These are phyloP conservation scores for Drosophila paranaensis DNA, from an alignment of 2,888 invertebrate species.

Conservation along the genomic window DNA sequence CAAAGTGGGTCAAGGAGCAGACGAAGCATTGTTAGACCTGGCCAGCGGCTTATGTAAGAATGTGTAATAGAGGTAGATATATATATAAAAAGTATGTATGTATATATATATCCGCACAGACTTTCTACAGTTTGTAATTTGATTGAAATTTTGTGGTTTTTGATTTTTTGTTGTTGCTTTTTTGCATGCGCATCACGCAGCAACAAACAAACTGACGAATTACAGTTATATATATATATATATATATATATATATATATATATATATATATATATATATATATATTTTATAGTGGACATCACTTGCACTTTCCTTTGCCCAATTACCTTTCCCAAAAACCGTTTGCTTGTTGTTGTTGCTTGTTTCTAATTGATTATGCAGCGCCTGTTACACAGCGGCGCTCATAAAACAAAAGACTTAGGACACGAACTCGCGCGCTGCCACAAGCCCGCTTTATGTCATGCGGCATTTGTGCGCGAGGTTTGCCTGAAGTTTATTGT, in stretches of 20 bases:
- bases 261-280: not conserved
- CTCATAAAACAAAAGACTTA: slow-evolving; percentile 63
- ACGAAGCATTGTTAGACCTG: slow-evolving; percentile 11
- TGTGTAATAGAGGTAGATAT: slow-evolving; percentile 17
- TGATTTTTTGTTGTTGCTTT: slow-evolving; percentile 37
- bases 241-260: not conserved
- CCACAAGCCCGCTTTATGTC: not conserved
- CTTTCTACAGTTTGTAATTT: slow-evolving; percentile 64
- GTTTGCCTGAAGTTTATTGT: not conserved
- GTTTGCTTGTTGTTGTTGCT: slow-evolving; percentile 22
- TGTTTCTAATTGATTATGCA: slow-evolving; percentile 65
- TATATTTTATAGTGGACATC: slow-evolving; percentile 32
- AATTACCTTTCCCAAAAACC: slow-evolving; percentile 36
- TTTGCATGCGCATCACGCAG: slow-evolving; percentile 62
- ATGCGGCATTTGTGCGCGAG: not conserved
- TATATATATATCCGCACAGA: slow-evolving; percentile 27
- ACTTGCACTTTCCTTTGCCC: slow-evolving; percentile 73
- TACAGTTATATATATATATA: not conserved
- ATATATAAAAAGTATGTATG: no score
- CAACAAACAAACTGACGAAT: slow-evolving; percentile 7
- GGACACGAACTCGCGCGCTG: slow-evolving; percentile 58
- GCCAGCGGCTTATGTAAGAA: slow-evolving; percentile 62
- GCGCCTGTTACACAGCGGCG: slow-evolving; percentile 52
- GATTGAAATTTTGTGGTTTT: slow-evolving; percentile 55
- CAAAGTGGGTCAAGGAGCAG: slow-evolving; percentile 52